These are phyloP conservation scores for Eupithecia centaureata DNA, from an alignment of 2,888 invertebrate genomes.

Conservation along the genomic window DNA sequence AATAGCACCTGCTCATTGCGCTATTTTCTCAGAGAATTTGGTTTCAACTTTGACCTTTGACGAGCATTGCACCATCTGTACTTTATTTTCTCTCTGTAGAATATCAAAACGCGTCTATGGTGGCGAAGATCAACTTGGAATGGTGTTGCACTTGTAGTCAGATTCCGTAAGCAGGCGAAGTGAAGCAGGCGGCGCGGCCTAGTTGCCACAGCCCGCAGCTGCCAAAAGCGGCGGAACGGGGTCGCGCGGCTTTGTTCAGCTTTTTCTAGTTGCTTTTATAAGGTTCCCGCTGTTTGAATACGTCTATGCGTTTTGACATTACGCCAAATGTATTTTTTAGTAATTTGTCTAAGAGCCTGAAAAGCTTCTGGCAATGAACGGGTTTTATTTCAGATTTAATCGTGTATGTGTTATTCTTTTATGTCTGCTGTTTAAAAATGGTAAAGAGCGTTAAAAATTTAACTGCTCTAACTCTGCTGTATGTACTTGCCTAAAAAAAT, in stretches of 20 bases:
- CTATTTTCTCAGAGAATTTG: too few species aligned
- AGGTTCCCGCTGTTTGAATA: slow-evolving; percentile 37
- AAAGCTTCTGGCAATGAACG: slow-evolving; percentile 19
- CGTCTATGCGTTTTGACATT: slow-evolving; percentile 37
- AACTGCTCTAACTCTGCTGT: not conserved
- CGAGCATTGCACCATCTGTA: too few species aligned
- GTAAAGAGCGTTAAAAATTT: not conserved
- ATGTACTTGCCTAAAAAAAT: not conserved
- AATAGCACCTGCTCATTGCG: too few species aligned
- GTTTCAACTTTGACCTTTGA: too few species aligned
- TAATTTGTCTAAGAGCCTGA: slow-evolving; percentile 36
- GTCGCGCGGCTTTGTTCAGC: slow-evolving; percentile 40
- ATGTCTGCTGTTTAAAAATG: not conserved
- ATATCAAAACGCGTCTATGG: too few species aligned
- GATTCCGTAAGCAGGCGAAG: slow-evolving; percentile 28
- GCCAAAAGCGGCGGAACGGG: slow-evolving; percentile 45
- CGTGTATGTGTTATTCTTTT: slow-evolving; percentile 23
- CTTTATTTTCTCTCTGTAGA: too few species aligned
- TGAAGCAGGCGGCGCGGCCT: slow-evolving; percentile 26
- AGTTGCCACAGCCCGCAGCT: slow-evolving; percentile 36
- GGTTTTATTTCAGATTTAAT: slow-evolving; percentile 15
- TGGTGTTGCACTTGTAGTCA: slow-evolving; percentile 15
- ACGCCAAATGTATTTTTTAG: slow-evolving; percentile 39
- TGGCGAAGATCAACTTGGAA: too few species aligned
- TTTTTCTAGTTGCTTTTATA: slow-evolving; percentile 42